A percentile compares a stretch with the other conserved stretches of the same genome.
Evolutionary conservation across 2,888 invertebrate genomes (phyloP).

Genomic region (Diplazon laetatorius): DNA sequence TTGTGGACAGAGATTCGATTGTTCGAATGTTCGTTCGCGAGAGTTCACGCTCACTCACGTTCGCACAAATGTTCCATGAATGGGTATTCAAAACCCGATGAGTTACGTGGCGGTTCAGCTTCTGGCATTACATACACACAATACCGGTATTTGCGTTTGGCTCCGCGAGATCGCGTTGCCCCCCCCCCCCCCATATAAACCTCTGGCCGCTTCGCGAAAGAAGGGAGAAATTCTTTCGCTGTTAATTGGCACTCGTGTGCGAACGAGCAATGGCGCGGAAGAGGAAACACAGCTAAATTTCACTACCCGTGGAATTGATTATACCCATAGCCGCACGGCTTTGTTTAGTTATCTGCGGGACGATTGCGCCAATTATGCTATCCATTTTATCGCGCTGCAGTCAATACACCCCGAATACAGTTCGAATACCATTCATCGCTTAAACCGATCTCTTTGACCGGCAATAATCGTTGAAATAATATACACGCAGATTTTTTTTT

Average conservation of each 20-base stretch:
- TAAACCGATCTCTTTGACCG: too few relatives aligned
- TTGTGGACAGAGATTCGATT: slow-evolving; percentile 9
- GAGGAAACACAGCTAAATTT: neutral
- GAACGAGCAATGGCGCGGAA: neutral
- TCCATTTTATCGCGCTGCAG: neutral
- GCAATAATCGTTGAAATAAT: too few relatives aligned
- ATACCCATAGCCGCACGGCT: neutral
- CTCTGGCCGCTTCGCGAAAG: neutral
- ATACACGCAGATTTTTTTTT: too few relatives aligned
- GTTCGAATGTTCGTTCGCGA: neutral
- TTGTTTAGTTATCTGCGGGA: neutral
- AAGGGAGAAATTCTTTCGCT: slow-evolving; percentile 15
- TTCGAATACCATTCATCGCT: neutral
- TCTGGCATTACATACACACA: slow-evolving; percentile 11
- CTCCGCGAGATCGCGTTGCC: slow-evolving; percentile 9
- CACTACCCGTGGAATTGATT: neutral
- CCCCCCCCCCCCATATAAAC: too few relatives aligned
- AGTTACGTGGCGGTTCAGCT: slow-evolving; percentile 7
- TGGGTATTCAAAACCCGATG: slow-evolving; percentile 23
- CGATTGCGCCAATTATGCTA: slow-evolving; percentile 15
- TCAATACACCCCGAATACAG: neutral
- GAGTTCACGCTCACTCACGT: slow-evolving; percentile 17
- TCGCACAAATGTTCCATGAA: slow-evolving; percentile 28
- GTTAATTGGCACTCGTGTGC: slow-evolving; percentile 1
- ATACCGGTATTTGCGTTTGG: slow-evolving; percentile 19